A percentile compares a stretch with the other conserved stretches of the same genome.
Conservation (phyloP, 2,888 invertebrate genomes). For the Petrophora chlorosata region DNA sequence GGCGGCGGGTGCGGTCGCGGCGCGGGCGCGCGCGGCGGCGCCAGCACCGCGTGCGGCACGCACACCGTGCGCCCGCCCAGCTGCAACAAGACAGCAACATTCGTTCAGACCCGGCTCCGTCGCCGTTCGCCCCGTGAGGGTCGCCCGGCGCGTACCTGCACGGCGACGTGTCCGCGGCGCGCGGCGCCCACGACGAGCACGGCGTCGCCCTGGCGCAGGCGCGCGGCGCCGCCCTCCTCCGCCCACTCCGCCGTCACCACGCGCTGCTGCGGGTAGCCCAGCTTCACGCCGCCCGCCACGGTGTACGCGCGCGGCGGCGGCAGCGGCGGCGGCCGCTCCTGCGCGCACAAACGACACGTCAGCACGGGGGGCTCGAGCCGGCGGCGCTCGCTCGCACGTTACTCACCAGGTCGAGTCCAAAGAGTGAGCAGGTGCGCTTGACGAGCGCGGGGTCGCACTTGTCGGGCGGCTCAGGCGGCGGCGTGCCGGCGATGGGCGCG, state of each 20-base stretch:
- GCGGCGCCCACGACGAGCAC: slow-evolving; percentile 96
- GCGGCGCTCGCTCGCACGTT: slow-evolving; percentile 88
- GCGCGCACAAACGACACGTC: slow-evolving; percentile 84
- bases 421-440: slow-evolving; percentile 94
- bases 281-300: slow-evolving; percentile 94
- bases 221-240: slow-evolving; percentile 66
- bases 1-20: slow-evolving; percentile 59
- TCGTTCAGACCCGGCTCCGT: too few species aligned
- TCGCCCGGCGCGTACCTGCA: slow-evolving; percentile 85
- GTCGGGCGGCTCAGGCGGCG: slow-evolving; percentile 92
- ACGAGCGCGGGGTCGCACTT: slow-evolving; percentile 95
- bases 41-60: slow-evolving; percentile 74
- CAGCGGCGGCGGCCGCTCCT: slow-evolving; percentile 94
- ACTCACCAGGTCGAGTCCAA: slow-evolving; percentile 94
- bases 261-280: slow-evolving; percentile 96
- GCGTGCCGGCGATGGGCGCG: slow-evolving; percentile 95
- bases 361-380: slow-evolving; percentile 96
- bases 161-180: slow-evolving; percentile 93
- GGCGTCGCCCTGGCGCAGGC: slow-evolving; percentile 90
- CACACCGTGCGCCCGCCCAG: slow-evolving; percentile 60
- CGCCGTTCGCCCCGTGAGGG: too few species aligned
- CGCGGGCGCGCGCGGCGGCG: slow-evolving; percentile 63
- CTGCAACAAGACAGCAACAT: slow-evolving; percentile 35
- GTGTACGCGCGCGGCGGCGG: slow-evolving; percentile 96
- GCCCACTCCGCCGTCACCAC: slow-evolving; percentile 95